phyloP scores from a whole-genome alignment of 2,113 vertebrate species.

The human region DNA sequence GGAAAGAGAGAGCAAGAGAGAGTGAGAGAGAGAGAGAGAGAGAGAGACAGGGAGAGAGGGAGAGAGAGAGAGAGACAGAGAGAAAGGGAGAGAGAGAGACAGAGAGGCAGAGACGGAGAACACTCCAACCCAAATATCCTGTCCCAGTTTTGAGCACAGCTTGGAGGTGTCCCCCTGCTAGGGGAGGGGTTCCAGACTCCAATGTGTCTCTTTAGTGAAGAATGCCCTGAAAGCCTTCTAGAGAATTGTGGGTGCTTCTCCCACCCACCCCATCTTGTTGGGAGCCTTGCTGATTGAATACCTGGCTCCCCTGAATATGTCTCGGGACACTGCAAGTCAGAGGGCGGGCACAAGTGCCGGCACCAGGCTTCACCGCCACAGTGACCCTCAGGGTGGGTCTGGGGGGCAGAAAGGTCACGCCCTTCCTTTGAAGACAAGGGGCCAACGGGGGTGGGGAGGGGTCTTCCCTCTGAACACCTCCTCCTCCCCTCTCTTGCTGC shows the following conservation, averaged over 20 bases:
- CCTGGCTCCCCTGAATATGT: too few relatives aligned
- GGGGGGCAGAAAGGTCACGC: accelerated
- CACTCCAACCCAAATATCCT: accelerated
- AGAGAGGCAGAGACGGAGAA: neutral
- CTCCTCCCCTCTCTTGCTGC: neutral
- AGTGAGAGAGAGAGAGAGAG: neutral
- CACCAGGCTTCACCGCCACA: neutral
- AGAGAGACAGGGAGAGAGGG: too few relatives aligned
- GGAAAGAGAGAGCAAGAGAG: accelerated
- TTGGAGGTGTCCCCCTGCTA: neutral
- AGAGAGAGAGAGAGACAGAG: neutral
- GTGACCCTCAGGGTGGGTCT: accelerated
- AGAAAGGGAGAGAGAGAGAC: neutral
- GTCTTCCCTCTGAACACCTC: neutral
- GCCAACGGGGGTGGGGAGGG: neutral
- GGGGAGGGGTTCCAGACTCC: too few relatives aligned
- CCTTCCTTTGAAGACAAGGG: neutral
- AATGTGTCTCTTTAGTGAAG: neutral
- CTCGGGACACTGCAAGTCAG: neutral
- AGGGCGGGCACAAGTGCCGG: neutral
- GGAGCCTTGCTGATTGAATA: neutral
- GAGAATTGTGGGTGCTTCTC: neutral
- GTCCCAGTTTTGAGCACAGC: neutral
- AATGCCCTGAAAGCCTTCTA: accelerated
- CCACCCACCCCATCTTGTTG: accelerated